Base-by-base conservation (phyloP, 2,113 vertebrate species). In the Pangasianodon gigas region DNA sequence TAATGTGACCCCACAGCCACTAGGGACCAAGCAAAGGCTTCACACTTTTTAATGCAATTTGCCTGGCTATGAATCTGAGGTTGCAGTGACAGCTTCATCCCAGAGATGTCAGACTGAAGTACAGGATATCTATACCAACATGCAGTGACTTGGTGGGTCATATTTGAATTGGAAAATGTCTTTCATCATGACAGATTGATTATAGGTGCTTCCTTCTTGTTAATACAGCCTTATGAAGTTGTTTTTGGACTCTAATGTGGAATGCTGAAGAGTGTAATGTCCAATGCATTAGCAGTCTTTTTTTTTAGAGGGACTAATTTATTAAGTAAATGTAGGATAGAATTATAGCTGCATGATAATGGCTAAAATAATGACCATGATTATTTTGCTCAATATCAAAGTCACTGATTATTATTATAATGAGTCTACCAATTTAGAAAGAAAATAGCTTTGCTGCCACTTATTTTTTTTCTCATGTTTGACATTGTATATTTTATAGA, bases 71-170 rank as follows among this genome's bases (percentile, higher is more conserved):
- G 84, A 89, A 80, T 91, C 85, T 90, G 81, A 84, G 46, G 52
- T 69, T 79, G 84, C n/a, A 65, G 67, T 91, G 90, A 91, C 89
- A 90, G 86, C 89, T 90, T 90, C 88, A 91, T 92, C 86, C 79
- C 54, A 52, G 32, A 82, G 87, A 83, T 91, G 92, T 91, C 90
- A 85, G 62, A 89, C 58, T 74, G 83, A 62, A 54, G 67, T 80
- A 67, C 52, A 77, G 69, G 41, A 85, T 88, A 79, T 82, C 21
- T 58, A 52, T 56, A 52, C 60, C 71, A 90, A 26, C 67, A 32
- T 80, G 80, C 48, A 69, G 67, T 87, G 87, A 91, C 69, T 52
- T 74, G 56, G 67, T 81, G 56, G 89, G 87, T 90, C 79, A 69
- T 86, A 87, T 89, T 87, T 88, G 84, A 90, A 89, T 90, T 92